Percentiles rank a stretch among this genome's conserved stretches.
Evolutionary conservation across 1,140 invertebrate species (phyloP).

Genomic region (Melanaphis sacchari): DNA sequence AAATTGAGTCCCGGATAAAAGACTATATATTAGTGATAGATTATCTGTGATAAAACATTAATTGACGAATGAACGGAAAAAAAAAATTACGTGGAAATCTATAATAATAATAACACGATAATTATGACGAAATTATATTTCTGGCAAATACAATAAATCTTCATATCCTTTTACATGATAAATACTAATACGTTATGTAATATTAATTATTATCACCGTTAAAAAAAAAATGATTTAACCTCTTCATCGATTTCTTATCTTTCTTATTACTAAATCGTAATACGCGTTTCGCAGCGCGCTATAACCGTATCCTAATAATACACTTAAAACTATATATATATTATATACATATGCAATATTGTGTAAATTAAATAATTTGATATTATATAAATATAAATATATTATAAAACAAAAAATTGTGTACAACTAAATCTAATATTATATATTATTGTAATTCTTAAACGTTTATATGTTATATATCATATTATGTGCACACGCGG

Average conservation of each 20-base stretch:
- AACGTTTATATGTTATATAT: neutral
- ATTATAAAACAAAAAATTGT: neutral
- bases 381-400: neutral
- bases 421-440: neutral
- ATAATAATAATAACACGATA: neutral
- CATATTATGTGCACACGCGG: neutral
- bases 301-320: neutral
- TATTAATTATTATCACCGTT: neutral
- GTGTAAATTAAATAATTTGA: neutral
- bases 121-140: neutral
- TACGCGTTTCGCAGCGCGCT: neutral
- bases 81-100: neutral
- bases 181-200: neutral
- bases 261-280: neutral
- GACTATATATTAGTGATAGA: conserved; percentile 49
- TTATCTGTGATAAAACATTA: conserved; percentile 53
- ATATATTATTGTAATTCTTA: neutral
- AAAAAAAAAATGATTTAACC: neutral
- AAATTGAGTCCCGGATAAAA: conserved; percentile 32
- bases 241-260: neutral
- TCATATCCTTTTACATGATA: neutral
- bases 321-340: neutral
- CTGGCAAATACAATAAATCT: neutral
- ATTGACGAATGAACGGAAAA: neutral
- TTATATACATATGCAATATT: neutral